These are phyloP conservation scores for Procavia capensis DNA, from an alignment of 2,113 vertebrate species.

Conservation along the genomic window DNA sequence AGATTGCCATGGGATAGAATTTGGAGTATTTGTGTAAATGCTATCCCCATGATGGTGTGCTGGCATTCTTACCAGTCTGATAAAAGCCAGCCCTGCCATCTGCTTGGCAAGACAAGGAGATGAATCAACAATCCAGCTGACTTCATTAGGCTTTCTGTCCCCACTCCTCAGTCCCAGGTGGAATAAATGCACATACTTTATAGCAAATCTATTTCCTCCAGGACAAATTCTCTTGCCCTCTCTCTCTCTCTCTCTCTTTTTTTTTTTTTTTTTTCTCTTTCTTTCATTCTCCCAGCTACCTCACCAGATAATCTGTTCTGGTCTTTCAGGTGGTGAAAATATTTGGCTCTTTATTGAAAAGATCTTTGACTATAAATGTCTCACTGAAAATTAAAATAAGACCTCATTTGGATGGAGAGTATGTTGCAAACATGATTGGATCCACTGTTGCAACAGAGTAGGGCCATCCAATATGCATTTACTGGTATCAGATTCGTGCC, in stretches of 20 bases:
- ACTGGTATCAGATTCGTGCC: slow-evolving; percentile 56
- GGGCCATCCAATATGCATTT: slow-evolving; percentile 48
- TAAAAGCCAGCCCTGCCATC: slow-evolving; percentile 67
- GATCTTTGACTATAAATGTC: slow-evolving; percentile 67
- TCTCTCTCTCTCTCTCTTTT: not conserved
- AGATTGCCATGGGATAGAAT: not conserved
- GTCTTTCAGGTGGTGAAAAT: slow-evolving; percentile 51
- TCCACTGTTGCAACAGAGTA: slow-evolving; percentile 56
- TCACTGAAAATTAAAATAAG: slow-evolving; percentile 67
- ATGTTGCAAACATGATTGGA: slow-evolving; percentile 18
- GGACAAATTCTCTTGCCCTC: not conserved
- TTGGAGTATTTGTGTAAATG: slow-evolving; percentile 54
- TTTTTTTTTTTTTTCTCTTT: not conserved
- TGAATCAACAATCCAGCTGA: slow-evolving; percentile 56
- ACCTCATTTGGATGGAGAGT: not conserved
- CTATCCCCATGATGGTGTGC: slow-evolving; percentile 15
- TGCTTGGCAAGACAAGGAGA: slow-evolving; percentile 40
- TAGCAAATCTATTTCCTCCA: not conserved
- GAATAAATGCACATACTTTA: not conserved
- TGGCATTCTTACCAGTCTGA: slow-evolving; percentile 45
- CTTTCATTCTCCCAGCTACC: not conserved
- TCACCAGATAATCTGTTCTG: slow-evolving; percentile 16
- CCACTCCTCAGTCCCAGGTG: not conserved
- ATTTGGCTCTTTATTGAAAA: slow-evolving; percentile 53
- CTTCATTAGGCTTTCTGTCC: not conserved